Evolutionary conservation across 2,888 invertebrate species (phyloP).

Genomic region (Aleiodes alternator): DNA sequence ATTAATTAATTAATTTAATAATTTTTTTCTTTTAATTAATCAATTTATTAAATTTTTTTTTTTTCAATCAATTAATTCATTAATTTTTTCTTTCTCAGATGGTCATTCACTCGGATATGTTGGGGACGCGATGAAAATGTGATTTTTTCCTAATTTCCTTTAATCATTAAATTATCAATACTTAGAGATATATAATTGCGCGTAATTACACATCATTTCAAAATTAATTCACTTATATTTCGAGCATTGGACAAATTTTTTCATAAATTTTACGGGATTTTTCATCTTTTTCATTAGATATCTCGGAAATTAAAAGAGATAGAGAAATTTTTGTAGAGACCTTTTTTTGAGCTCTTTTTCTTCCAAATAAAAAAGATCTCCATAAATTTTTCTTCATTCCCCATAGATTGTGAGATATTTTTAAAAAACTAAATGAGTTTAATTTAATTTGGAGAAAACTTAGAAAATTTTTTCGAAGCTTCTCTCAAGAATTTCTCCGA

Average conservation of each 20-base stretch:
- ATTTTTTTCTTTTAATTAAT: slow-evolving; percentile 23
- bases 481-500: too few species aligned
- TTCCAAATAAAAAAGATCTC: background rate
- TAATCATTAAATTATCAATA: slow-evolving; percentile 41
- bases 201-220: slow-evolving; percentile 15
- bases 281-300: background rate
- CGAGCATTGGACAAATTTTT: slow-evolving; percentile 17
- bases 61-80: background rate
- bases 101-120: slow-evolving; percentile 64
- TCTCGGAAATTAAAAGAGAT: slow-evolving; percentile 1
- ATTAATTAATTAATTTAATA: slow-evolving; percentile 11
- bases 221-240: slow-evolving; percentile 3
- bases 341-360: background rate
- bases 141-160: slow-evolving; percentile 37
- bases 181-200: slow-evolving; percentile 24
- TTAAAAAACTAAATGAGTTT: too few species aligned
- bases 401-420: background rate
- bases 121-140: slow-evolving; percentile 54
- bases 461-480: too few species aligned
- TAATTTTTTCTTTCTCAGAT: slow-evolving; percentile 28
- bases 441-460: too few species aligned
- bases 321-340: background rate
- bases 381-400: too few species aligned
- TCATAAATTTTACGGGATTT: background rate
- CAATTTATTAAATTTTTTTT: too few species aligned